Percentiles rank a stretch among this genome's conserved stretches.
phyloP scores from a whole-genome alignment of 2,888 invertebrate species.

The Sphaerophoria taeniata region DNA sequence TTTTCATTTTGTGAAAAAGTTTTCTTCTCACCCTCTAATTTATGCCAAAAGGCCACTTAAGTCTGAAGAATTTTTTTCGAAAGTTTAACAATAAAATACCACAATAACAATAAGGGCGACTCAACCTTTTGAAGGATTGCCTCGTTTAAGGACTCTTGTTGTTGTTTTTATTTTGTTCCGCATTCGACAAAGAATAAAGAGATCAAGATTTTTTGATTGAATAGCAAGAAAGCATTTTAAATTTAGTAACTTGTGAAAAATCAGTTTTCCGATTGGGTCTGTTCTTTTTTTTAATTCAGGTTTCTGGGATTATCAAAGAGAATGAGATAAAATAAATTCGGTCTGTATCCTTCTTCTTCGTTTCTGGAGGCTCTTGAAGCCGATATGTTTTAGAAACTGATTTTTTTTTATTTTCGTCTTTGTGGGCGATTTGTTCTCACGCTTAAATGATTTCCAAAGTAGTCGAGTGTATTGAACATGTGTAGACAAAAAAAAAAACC shows the following conservation, averaged over 20 bases:
- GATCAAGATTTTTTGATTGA: constrained; percentile 35
- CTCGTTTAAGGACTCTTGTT: constrained; percentile 66
- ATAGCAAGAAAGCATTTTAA: constrained; percentile 40
- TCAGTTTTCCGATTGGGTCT: constrained; percentile 18
- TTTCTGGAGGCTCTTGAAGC: constrained; percentile 43
- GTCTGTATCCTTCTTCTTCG: constrained; percentile 21
- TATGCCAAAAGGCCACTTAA: constrained; percentile 33
- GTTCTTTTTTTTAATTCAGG: constrained; percentile 58
- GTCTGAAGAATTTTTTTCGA: constrained; percentile 21
- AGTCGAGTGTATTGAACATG: constrained; percentile 70
- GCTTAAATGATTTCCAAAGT: constrained; percentile 70
- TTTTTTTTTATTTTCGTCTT: constrained; percentile 28
- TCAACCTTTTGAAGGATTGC: constrained; percentile 73
- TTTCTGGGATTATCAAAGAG: constrained; percentile 61
- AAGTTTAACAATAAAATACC: constrained; percentile 66
- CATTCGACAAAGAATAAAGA: constrained; percentile 30
- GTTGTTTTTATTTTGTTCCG: constrained; percentile 8
- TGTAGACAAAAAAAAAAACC: constrained; percentile 57
- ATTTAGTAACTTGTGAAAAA: constrained; percentile 66
- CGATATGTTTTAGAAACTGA: constrained; percentile 40
- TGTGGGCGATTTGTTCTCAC: constrained; percentile 66
- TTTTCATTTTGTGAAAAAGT: constrained; percentile 53
- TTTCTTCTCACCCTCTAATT: constrained; percentile 48
- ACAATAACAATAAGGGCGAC: constrained; percentile 70
- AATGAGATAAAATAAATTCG: constrained; percentile 47